phyloP scores from a whole-genome alignment of 2,888 invertebrate species.

The Cephus pygmeus region DNA sequence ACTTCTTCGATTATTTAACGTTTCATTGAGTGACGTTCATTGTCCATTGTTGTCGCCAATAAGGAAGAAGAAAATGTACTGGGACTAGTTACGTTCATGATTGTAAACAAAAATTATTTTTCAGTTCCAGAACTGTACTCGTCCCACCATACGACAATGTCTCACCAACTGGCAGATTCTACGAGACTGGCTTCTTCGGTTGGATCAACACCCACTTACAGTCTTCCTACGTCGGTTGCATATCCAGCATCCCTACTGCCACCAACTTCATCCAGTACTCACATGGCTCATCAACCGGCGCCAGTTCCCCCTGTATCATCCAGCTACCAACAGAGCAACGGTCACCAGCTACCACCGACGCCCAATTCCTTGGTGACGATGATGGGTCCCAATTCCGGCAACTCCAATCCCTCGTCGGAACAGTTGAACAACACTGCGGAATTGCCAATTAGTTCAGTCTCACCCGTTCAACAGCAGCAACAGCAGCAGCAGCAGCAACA shows the following conservation, averaged over 20 bases:
- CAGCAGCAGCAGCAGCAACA: slow-evolving; percentile 37
- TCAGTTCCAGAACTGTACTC: slow-evolving; percentile 61
- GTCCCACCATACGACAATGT: slow-evolving; percentile 58
- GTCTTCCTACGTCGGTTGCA: slow-evolving; percentile 67
- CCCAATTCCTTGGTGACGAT: slow-evolving; percentile 67
- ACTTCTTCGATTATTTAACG: background rate
- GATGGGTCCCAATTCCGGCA: slow-evolving; percentile 67
- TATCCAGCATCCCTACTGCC: slow-evolving; percentile 58
- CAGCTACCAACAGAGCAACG: slow-evolving; percentile 66
- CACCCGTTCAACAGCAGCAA: slow-evolving; percentile 44
- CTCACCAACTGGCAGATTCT: slow-evolving; percentile 58
- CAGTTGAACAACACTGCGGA: slow-evolving; percentile 47
- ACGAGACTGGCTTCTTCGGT: slow-evolving; percentile 63
- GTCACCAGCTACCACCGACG: slow-evolving; percentile 63
- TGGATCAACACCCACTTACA: slow-evolving; percentile 58
- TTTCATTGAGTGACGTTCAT: background rate
- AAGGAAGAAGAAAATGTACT: background rate
- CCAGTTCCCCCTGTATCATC: slow-evolving; percentile 65
- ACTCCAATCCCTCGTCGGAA: slow-evolving; percentile 55
- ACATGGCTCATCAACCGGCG: slow-evolving; percentile 65
- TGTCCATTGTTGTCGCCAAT: background rate
- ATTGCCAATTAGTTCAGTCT: slow-evolving; percentile 49
- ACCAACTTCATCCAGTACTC: slow-evolving; percentile 69
- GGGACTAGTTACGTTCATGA: background rate
- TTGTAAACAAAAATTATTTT: background rate